Evolutionary conservation across 1,140 invertebrate genomes (phyloP).

Genomic region (Leptinotarsa undecemlineata): DNA sequence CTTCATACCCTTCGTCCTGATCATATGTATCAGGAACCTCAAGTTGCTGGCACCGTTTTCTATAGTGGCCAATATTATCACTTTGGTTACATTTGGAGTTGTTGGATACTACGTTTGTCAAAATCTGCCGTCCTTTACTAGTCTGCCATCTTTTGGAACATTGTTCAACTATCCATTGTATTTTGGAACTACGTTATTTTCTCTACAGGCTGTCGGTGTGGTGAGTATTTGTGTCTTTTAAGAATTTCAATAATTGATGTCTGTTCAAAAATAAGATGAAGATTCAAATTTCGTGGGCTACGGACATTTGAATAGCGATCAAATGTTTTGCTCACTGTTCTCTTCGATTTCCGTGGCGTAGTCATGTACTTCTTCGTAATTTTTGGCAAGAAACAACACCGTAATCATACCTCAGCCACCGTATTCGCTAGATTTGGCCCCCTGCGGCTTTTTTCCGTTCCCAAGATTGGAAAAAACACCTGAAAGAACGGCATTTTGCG

Average conservation of each 20-base stretch:
- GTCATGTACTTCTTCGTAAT: too few species aligned
- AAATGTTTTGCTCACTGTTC: too few species aligned
- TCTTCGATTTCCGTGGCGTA: too few species aligned
- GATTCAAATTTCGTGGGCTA: not conserved
- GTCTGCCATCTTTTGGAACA: conserved; percentile 59
- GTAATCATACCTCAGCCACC: too few species aligned
- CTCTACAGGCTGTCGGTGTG: conserved; percentile 85
- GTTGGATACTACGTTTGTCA: conserved; percentile 73
- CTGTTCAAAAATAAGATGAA: not conserved
- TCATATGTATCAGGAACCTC: conserved; percentile 72
- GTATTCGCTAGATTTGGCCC: too few species aligned
- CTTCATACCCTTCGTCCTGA: conserved; percentile 68
- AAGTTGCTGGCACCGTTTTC: conserved; percentile 77
- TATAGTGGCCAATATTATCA: conserved; percentile 70
- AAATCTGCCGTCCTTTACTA: conserved; percentile 63
- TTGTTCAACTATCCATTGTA: conserved; percentile 69
- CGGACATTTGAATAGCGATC: too few species aligned
- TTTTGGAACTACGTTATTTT: conserved; percentile 86
- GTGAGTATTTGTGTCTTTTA: conserved; percentile 59
- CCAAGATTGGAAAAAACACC: too few species aligned
- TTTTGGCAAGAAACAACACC: too few species aligned
- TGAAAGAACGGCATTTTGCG: too few species aligned
- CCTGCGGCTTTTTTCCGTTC: too few species aligned
- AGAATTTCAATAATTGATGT: not conserved
- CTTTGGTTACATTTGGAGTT: conserved; percentile 66